phyloP scores from a whole-genome alignment of 2,888 invertebrate species.

The Neelides folsomi region DNA sequence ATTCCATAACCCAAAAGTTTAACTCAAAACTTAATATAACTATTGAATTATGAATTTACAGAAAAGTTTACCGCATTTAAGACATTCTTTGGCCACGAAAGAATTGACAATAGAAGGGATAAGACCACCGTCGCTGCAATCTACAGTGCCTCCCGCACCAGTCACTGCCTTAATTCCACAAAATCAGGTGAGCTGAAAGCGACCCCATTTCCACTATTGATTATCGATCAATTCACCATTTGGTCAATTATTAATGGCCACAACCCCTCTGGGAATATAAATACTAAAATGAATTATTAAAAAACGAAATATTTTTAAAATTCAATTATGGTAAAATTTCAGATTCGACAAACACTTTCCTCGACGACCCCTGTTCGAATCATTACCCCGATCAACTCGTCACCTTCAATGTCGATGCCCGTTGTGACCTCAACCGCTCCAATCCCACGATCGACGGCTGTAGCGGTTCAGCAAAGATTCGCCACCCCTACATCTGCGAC shows the following conservation, averaged over 20 bases:
- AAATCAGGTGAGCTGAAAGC: conserved; percentile 25
- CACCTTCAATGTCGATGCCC: conserved; percentile 13
- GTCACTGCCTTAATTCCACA: conserved; percentile 34
- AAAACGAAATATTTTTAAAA: background rate
- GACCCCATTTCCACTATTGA: background rate
- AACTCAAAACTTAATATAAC: too few species aligned
- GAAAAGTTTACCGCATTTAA: conserved; percentile 87
- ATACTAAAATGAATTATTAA: background rate
- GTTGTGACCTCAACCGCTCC: conserved; percentile 10
- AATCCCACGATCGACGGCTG: conserved; percentile 40
- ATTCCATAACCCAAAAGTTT: too few species aligned
- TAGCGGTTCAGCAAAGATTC: conserved; percentile 46
- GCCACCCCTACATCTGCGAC: conserved; percentile 36
- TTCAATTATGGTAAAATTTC: background rate
- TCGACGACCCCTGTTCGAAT: conserved; percentile 29
- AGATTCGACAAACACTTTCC: conserved; percentile 24
- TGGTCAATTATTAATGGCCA: background rate
- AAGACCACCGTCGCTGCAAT: conserved; percentile 66
- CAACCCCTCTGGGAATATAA: conserved; percentile 3
- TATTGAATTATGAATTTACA: conserved; percentile 41
- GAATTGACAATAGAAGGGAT: conserved; percentile 91
- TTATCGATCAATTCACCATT: background rate
- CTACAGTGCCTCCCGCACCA: conserved; percentile 42
- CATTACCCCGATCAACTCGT: conserved; percentile 26
- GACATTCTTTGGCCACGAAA: conserved; percentile 76